Evolutionary conservation across 2,797 vertebrate species (phyloP), one percentile per base, ranked within the genome.

Genomic region (Neosilurus mollespiculum): DNA sequence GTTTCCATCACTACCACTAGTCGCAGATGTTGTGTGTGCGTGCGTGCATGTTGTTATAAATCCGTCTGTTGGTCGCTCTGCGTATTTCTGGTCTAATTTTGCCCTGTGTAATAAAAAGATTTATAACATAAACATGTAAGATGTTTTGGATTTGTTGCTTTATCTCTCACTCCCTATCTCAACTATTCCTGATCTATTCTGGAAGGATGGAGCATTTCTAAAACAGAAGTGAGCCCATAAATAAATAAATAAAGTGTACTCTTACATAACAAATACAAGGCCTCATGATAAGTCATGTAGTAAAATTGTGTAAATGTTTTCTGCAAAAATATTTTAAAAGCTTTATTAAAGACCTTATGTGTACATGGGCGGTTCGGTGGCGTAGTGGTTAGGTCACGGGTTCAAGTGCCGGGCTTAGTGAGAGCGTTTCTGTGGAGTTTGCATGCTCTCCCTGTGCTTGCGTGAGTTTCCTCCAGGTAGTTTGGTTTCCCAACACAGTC

Each of bases 1-100:
- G 75, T 43, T 61, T 49, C 75, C 26, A 26, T 78, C 76, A 72
- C 78, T 56, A 54, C 75, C 34, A 12, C 76, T 54, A 22, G 20
- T 22, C 9, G 76, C 76, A 78, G 76, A 34, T 58, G 65, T 16
- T 14, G n/a, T 24, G 61, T 26, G 53, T 2, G n/a, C 14, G 49
- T 1, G 67, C 1, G 7, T 11, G 71, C 7, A 16, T 16, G 26
- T 20, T 9, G 0, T 62, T 78, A 24, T 78, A 78, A 78, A 78
- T 62, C 37, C 0, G 30, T 62, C 58, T 62, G 58, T 62, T 77
- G 12, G 1, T 58, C 4, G 26, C 4, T 67, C n/a, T 75, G 22
- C 59, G 16, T 62, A 9, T 75, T 75, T 22, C 1, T 70, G 34
- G 18, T 18, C 11, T 65, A 15, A 14, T 6, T 24, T 2, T 22